These are phyloP conservation scores for Sciurus vulgaris DNA, from an alignment of 2,797 vertebrate genomes.

Conservation along the genomic window DNA sequence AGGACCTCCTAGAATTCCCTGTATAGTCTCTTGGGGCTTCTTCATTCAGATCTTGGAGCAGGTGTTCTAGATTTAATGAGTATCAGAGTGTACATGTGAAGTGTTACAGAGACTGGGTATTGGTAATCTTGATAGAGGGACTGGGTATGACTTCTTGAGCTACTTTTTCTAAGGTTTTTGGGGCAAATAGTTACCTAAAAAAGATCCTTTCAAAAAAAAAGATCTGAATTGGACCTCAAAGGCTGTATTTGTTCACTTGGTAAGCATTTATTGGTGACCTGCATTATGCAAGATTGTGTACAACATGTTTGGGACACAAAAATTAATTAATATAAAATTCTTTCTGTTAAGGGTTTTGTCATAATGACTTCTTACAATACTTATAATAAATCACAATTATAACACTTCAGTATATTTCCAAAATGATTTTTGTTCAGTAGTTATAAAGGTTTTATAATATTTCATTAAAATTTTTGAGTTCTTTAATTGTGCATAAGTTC, in stretches of 20 bases:
- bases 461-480: background rate
- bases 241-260: background rate
- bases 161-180: background rate
- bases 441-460: conserved; percentile 3
- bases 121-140: background rate
- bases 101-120: background rate
- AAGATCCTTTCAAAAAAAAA: background rate
- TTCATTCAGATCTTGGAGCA: background rate
- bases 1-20: background rate
- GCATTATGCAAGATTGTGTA: background rate
- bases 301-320: background rate
- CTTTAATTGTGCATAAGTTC: background rate
- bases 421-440: background rate
- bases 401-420: background rate
- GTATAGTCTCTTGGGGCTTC: background rate
- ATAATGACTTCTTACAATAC: background rate
- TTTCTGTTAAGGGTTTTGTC: background rate
- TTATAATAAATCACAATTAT: background rate
- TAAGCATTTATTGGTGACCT: conserved; percentile 6
- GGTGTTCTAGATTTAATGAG: background rate
- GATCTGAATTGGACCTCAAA: background rate
- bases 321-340: background rate
- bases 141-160: background rate
- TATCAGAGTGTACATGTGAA: background rate
- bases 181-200: background rate